These are phyloP conservation scores for Halcyon smyrnensis DNA, from an alignment of 2,797 vertebrate genomes.

Conservation along the genomic window DNA sequence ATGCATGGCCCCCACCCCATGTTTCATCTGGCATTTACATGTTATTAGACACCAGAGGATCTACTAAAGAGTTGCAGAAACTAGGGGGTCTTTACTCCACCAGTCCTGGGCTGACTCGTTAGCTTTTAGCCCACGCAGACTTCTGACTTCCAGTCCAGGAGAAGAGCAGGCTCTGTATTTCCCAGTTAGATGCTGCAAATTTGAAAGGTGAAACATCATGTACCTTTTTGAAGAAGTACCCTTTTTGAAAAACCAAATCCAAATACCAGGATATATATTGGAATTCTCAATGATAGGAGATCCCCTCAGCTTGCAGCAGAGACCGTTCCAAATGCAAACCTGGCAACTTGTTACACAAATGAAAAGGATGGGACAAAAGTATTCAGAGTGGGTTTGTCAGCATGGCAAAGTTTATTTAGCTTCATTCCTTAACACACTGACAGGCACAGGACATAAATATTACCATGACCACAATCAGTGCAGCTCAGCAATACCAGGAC, in stretches of 20 bases:
- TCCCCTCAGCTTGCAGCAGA: not conserved
- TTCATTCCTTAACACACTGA: slow-evolving; percentile 6
- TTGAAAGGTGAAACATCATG: not conserved
- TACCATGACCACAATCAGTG: not conserved
- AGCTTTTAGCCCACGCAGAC: not conserved
- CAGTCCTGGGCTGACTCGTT: not conserved
- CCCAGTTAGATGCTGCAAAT: not conserved
- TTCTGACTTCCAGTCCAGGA: not conserved
- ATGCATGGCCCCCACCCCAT: not conserved
- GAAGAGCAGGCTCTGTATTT: not conserved
- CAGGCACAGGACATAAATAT: not conserved
- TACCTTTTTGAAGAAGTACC: not conserved
- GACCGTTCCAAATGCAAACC: not conserved
- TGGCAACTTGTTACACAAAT: not conserved
- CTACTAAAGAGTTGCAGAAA: not conserved
- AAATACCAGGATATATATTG: not conserved
- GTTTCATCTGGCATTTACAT: not conserved
- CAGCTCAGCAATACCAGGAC: not conserved
- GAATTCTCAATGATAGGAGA: not conserved
- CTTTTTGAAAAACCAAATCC: not conserved
- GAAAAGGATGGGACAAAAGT: not conserved
- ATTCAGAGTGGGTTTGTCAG: not conserved
- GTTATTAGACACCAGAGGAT: not conserved
- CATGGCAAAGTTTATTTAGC: not conserved
- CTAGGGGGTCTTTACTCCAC: not conserved